Evolutionary conservation across 2,113 vertebrate genomes (phyloP).

Genomic region (Erinaceus europaeus): DNA sequence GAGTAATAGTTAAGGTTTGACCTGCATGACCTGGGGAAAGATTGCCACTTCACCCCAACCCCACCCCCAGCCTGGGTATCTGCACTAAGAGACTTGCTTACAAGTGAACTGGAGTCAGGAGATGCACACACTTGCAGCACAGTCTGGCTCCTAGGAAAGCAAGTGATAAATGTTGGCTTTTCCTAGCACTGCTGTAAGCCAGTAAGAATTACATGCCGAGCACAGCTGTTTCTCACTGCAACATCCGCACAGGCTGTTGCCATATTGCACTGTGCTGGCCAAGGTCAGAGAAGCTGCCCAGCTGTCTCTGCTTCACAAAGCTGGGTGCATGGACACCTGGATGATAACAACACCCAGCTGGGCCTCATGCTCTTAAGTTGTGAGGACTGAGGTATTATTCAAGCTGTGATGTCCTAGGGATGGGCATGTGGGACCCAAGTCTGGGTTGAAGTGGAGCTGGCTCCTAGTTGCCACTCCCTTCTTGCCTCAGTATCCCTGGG

Average conservation of each 20-base stretch:
- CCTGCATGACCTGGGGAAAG: neutral
- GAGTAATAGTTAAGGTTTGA: neutral
- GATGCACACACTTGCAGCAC: neutral
- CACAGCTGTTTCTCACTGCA: neutral
- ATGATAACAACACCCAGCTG: too few relatives aligned
- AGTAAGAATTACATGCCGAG: neutral
- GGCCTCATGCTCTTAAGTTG: neutral
- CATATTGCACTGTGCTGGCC: neutral
- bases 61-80: too few relatives aligned
- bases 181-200: neutral
- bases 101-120: too few relatives aligned
- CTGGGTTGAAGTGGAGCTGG: neutral
- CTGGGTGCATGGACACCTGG: too few relatives aligned
- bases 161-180: neutral
- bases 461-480: neutral
- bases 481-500: too few relatives aligned
- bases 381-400: neutral
- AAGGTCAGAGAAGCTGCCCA: too few relatives aligned
- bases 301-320: too few relatives aligned
- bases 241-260: neutral
- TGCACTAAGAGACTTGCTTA: too few relatives aligned
- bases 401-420: neutral
- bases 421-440: neutral
- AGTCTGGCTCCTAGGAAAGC: neutral
- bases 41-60: neutral